Evolutionary conservation across 2,888 invertebrate species (phyloP).

Genomic region (Pachliopta kotzebuea): DNA sequence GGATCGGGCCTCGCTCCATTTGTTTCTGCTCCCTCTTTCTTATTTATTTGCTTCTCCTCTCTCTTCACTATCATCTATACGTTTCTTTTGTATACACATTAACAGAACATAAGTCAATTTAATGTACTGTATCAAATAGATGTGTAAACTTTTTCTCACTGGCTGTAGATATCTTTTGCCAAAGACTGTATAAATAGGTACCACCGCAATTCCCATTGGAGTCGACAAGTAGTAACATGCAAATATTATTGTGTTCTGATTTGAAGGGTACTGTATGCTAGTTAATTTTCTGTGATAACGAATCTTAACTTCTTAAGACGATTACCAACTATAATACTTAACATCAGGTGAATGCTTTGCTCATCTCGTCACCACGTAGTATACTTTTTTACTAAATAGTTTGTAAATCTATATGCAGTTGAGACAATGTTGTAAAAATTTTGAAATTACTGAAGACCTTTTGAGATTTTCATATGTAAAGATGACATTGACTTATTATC

Average conservation of each 20-base stretch:
- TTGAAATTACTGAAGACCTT: not conserved
- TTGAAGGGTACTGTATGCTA: too few species aligned
- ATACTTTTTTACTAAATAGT: too few species aligned
- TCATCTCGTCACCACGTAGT: too few species aligned
- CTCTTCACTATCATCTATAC: not conserved
- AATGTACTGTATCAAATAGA: conserved; percentile 1
- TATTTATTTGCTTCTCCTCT: conserved; percentile 7
- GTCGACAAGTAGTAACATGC: too few species aligned
- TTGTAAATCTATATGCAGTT: too few species aligned
- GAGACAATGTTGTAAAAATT: not conserved
- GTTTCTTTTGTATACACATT: not conserved
- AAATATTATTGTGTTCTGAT: too few species aligned
- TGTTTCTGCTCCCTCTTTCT: not conserved
- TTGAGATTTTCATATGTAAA: not conserved
- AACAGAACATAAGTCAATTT: conserved; percentile 2
- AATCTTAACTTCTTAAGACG: too few species aligned
- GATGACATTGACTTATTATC: too few species aligned
- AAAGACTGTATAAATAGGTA: not conserved
- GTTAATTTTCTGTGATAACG: too few species aligned
- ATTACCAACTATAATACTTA: too few species aligned
- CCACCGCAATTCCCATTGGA: too few species aligned
- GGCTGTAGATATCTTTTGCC: not conserved
- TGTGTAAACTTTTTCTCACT: not conserved
- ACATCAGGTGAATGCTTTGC: too few species aligned
- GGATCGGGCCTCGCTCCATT: conserved; percentile 11